A percentile compares a stretch with the other conserved stretches of the same genome.
Conservation (phyloP, 2,888 invertebrate genomes). For the Agrilus biguttatus region DNA sequence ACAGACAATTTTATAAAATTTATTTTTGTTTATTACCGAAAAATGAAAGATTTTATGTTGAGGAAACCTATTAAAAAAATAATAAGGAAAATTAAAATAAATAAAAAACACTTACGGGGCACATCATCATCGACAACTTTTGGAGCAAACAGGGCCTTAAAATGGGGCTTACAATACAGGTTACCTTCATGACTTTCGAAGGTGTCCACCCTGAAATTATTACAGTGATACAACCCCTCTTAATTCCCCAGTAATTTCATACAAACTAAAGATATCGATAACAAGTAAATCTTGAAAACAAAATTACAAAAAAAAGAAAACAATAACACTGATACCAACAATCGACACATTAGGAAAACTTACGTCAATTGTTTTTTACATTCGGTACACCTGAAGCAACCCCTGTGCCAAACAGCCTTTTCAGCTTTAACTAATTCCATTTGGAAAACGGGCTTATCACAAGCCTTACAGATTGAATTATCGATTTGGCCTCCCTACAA, state of each 20-base stretch:
- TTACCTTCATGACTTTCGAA: conserved; percentile 85
- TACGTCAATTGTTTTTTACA: conserved; percentile 88
- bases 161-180: conserved; percentile 86
- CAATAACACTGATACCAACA: conserved; percentile 1
- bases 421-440: conserved; percentile 95
- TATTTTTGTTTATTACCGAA: too few species aligned
- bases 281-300: not conserved
- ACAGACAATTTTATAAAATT: too few species aligned
- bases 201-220: conserved; percentile 61
- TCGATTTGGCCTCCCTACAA: conserved; percentile 35
- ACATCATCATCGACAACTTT: conserved; percentile 67
- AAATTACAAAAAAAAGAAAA: not conserved
- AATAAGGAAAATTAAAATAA: not conserved
- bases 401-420: conserved; percentile 80
- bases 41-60: too few species aligned
- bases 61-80: too few species aligned
- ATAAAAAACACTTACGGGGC: conserved; percentile 38
- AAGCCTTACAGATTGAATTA: conserved; percentile 61
- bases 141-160: conserved; percentile 82
- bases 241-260: not conserved
- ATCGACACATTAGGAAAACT: conserved; percentile 22
- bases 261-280: not conserved
- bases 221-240: not conserved
- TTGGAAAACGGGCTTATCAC: conserved; percentile 82
- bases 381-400: conserved; percentile 86